Conservation (phyloP, 2,888 invertebrate species). For the Lasioglossum oenotherae region DNA sequence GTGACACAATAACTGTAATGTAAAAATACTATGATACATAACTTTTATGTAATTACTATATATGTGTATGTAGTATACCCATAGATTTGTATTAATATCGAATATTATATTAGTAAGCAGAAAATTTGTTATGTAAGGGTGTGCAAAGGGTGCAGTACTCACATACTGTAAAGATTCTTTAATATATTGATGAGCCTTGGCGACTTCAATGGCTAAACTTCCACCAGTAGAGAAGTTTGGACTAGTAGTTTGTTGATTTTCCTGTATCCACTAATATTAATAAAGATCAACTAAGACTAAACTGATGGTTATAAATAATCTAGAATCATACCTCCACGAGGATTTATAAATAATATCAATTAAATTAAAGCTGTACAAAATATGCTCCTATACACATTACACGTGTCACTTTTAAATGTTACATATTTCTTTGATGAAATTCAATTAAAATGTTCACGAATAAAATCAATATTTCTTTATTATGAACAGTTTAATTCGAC, state of each 20-base stretch:
- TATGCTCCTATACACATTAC: neutral
- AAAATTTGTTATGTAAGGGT: slow-evolving; percentile 60
- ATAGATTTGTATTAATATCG: slow-evolving; percentile 43
- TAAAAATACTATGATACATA: neutral
- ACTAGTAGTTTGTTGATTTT: slow-evolving; percentile 77
- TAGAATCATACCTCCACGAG: slow-evolving; percentile 66
- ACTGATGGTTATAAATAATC: slow-evolving; percentile 67
- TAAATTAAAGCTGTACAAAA: neutral
- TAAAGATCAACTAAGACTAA: slow-evolving; percentile 78
- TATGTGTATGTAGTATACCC: slow-evolving; percentile 8
- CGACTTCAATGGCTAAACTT: slow-evolving; percentile 92
- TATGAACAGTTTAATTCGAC: slow-evolving; percentile 8
- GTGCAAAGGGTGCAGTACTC: slow-evolving; percentile 82
- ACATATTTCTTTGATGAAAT: neutral
- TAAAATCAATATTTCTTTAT: neutral
- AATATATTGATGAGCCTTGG: slow-evolving; percentile 94
- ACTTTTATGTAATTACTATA: neutral
- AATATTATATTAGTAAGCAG: slow-evolving; percentile 65
- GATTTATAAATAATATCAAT: slow-evolving; percentile 18
- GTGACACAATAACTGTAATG: neutral
- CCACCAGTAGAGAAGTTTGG: slow-evolving; percentile 78
- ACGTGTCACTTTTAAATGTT: neutral
- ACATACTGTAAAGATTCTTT: slow-evolving; percentile 86
- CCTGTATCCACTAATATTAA: slow-evolving; percentile 81
- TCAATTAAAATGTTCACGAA: neutral